Base-by-base conservation (phyloP, 2,888 invertebrate genomes). In the Timandra comae region DNA sequence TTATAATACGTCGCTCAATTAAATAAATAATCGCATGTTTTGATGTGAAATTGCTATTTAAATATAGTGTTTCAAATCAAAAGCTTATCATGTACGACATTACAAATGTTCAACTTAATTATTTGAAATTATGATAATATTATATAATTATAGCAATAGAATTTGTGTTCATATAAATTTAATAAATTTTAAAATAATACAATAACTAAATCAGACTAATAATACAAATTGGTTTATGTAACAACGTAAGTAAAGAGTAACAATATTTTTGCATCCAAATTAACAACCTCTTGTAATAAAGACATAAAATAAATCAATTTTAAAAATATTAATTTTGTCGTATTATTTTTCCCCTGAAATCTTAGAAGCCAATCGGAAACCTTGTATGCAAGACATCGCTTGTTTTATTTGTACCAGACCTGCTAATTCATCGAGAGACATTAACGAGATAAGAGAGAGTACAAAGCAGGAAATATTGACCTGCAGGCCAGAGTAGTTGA, bases 221-320 rank as follows among this genome's bases (percentile, higher is more conserved):
- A 3, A n/a, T 24, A 12, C 28, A 25, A 23, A 34, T 44, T 41
- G 38, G 31, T 40, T 39, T 42, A 40, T 37, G 30, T 38, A 51
- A 44, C 43, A 40, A 33, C 12, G 27, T 47, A 55, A 46, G 48
- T 60, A 45, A 53, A 63, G 56, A 63, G n/a, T 58, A 55, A 56
- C 43, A 58, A 72, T 81, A 80, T 80, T 81, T 81, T 81, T 81
- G 63, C 77, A 81, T 67, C 60, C 57, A 64, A 74, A 67, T 71
- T 75, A 78, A 76, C 65, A 65, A 66, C 65, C 4, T 62, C 63
- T 63, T 68, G 63, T 76, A 60, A 46, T 72, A 58, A 68, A 67
- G 62, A 71, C 61, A 64, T 59, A 49, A 66, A 76, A 71, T 74
- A 70, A 70, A 75, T 67, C 55, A 60, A 57, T 64, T 67, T 69